phyloP scores from a whole-genome alignment of 2,888 invertebrate genomes.

The Erebia aethiops region DNA sequence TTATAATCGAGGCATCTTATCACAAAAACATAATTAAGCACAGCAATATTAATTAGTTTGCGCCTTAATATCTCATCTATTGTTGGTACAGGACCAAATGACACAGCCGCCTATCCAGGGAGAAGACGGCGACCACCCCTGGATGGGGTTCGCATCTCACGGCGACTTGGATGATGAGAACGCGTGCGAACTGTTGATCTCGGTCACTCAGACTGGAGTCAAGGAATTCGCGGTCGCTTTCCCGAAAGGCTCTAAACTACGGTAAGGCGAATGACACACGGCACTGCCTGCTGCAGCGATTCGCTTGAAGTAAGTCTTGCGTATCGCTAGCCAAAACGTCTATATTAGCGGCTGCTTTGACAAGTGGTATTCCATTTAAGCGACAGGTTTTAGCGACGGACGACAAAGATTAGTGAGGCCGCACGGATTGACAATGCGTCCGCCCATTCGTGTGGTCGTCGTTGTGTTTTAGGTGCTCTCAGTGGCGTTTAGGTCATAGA shows the following conservation, averaged over 20 bases:
- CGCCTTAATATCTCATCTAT: neutral
- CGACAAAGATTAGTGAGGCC: neutral
- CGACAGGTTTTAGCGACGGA: neutral
- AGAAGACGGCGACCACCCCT: slow-evolving; percentile 49
- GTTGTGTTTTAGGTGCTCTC: too few relatives aligned
- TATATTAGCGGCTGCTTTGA: too few relatives aligned
- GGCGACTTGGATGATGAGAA: slow-evolving; percentile 82
- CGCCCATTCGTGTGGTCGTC: too few relatives aligned
- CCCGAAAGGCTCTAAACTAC: slow-evolving; percentile 94
- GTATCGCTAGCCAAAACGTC: too few relatives aligned
- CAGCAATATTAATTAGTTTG: too few relatives aligned
- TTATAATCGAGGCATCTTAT: too few relatives aligned
- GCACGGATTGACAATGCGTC: neutral
- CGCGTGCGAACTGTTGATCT: slow-evolving; percentile 95
- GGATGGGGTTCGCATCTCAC: slow-evolving; percentile 48
- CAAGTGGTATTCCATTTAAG: neutral
- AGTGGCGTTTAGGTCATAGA: too few relatives aligned
- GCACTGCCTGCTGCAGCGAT: neutral
- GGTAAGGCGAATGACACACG: slow-evolving; percentile 74
- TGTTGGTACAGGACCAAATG: slow-evolving; percentile 17
- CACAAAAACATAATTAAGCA: too few relatives aligned
- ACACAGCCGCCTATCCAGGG: neutral
- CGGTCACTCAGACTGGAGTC: slow-evolving; percentile 85
- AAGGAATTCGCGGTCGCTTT: slow-evolving; percentile 97
- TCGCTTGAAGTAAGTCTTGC: too few relatives aligned